Base-by-base conservation (phyloP, 2,888 invertebrate species). In the Eupelmus urozonus region DNA sequence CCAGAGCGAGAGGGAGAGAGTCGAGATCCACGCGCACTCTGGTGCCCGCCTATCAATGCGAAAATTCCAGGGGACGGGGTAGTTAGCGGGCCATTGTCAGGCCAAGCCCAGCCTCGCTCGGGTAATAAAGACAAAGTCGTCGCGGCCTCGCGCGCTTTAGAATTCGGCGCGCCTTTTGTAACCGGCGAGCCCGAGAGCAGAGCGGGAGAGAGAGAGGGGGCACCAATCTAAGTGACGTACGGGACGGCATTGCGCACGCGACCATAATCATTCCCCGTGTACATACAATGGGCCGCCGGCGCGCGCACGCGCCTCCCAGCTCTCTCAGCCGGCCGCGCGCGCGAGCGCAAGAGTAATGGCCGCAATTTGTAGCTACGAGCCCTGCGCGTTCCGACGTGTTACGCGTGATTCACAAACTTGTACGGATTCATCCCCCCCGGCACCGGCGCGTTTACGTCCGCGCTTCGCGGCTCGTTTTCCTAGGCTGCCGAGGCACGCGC, bases 151-250 rank as follows among this genome's bases (percentile, higher is more conserved):
- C 62, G 29, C 40, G 55, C 74, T 75, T 75, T 60, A 67, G 74
- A 75, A 75, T 75, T 75, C 13, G 62, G 80, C 81, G 9, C 16
- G 16, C 83, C 85, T 85, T 84, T 86, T 86, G 85, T 83, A 85
- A 84, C 85, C 85, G 86, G 85, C 85, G 85, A n/a, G 7, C 59
- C n/a, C 23, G n/a, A n/a, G n/a, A n/a, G n/a, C n/a, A n/a, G n/a
- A n/a, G n/a, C n/a, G n/a, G n/a, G n/a, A n/a, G n/a, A n/a, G n/a
- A n/a, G n/a, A n/a, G 82, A 84, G n/a, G 78, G 84, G 45, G 16
- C 13, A 83, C 86, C 86, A 88, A 87, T 88, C 86, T 85, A 86
- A 87, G 86, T 88, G 88, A 88, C 87, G 87, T 85, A 87, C 87
- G 45, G 45, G 65, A 42, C 18, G 85, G 86, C 85, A 82, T 83